These are phyloP conservation scores for Corythaeola cristata DNA, from an alignment of 2,113 vertebrate genomes.

Conservation along the genomic window DNA sequence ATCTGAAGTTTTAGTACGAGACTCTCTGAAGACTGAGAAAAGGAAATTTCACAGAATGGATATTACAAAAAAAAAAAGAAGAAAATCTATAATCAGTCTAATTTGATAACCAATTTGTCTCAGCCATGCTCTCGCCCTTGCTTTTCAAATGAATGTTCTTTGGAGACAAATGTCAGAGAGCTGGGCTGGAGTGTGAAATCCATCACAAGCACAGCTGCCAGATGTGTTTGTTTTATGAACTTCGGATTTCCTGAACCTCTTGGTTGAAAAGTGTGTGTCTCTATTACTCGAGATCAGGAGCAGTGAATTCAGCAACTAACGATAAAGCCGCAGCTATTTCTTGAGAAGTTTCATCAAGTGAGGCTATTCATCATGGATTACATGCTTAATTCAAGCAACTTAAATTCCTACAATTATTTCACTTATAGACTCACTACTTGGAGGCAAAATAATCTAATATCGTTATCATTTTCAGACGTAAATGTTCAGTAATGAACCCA, in stretches of 20 bases:
- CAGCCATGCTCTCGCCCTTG: conserved; percentile 18
- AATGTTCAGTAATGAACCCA: not conserved
- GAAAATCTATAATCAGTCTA: conserved; percentile 41
- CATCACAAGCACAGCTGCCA: not conserved
- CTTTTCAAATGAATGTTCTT: conserved; percentile 41
- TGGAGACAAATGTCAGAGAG: conserved; percentile 11
- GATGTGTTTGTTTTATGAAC: conserved; percentile 10
- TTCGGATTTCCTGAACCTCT: not conserved
- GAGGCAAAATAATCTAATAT: not conserved
- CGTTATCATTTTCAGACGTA: not conserved
- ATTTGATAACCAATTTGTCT: conserved; percentile 61
- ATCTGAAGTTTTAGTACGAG: not conserved
- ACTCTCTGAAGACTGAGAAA: conserved; percentile 1
- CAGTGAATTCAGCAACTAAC: not conserved
- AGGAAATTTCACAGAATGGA: conserved; percentile 36
- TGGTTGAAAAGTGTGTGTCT: not conserved
- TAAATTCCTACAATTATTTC: not conserved
- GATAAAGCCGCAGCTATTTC: not conserved
- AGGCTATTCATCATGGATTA: not conserved
- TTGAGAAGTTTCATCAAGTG: not conserved
- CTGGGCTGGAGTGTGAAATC: conserved; percentile 14
- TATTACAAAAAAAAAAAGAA: not conserved
- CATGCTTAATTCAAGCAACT: not conserved
- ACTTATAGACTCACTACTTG: not conserved
- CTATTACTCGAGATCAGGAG: not conserved